These are phyloP conservation scores for Pica pica DNA, from an alignment of 2,113 vertebrate species.

Conservation along the genomic window DNA sequence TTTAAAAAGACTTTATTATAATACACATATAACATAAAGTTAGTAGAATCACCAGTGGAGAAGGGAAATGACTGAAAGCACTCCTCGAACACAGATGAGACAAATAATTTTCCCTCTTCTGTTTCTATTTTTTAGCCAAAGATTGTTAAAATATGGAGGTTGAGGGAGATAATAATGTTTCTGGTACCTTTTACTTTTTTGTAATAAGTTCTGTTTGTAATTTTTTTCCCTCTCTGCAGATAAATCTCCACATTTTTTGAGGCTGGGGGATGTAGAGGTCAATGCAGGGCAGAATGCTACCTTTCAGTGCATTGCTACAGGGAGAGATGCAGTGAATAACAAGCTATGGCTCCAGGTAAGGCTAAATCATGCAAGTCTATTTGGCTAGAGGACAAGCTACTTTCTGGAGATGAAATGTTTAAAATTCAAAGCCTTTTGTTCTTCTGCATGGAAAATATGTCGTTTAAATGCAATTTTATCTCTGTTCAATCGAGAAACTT, in stretches of 20 bases:
- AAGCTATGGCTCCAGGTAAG: slow-evolving; percentile 98
- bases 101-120: neutral
- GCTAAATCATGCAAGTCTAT: neutral
- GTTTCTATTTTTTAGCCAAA: neutral
- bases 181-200: neutral
- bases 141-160: neutral
- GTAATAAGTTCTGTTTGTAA: neutral
- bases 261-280: slow-evolving; percentile 96
- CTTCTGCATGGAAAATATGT: neutral
- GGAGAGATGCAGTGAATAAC: slow-evolving; percentile 90
- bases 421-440: neutral
- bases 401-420: neutral
- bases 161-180: neutral
- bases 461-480: neutral
- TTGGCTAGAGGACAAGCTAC: neutral
- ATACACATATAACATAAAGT: neutral
- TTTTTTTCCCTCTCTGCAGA: slow-evolving; percentile 72
- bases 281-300: slow-evolving; percentile 99
- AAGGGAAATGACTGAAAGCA: neutral
- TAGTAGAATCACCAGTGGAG: neutral
- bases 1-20: neutral
- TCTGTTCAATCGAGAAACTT: neutral
- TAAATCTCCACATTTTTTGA: slow-evolving; percentile 98
- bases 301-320: slow-evolving; percentile 97
- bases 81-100: neutral